These are phyloP conservation scores for Lineus longissimus DNA, from an alignment of 1,140 invertebrate genomes.

Conservation along the genomic window DNA sequence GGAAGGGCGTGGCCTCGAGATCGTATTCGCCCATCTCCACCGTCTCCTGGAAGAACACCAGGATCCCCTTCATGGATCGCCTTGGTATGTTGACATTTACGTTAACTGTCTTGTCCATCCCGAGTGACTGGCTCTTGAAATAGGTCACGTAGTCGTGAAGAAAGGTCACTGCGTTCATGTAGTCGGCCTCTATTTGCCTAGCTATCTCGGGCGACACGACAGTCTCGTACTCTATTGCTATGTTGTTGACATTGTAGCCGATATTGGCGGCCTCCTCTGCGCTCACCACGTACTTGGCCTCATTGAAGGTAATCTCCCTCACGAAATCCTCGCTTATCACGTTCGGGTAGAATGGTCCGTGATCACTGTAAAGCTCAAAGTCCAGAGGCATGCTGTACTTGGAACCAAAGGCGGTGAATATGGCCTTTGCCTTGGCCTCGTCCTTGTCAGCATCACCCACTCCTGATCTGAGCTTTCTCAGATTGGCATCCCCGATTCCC, in stretches of 20 bases:
- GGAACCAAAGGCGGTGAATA: slow-evolving; percentile 1
- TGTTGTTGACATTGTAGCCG: slow-evolving; percentile 17
- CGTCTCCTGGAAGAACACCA: slow-evolving; percentile 21
- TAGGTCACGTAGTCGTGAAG: slow-evolving; percentile 13
- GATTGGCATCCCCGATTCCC: slow-evolving; percentile 13
- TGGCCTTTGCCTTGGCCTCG: not conserved
- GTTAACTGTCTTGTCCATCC: slow-evolving; percentile 17
- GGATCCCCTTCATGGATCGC: slow-evolving; percentile 21
- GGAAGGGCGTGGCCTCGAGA: not conserved
- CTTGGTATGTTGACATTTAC: slow-evolving; percentile 23
- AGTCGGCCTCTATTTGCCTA: slow-evolving; percentile 11
- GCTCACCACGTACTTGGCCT: slow-evolving; percentile 11
- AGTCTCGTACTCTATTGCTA: slow-evolving; percentile 19
- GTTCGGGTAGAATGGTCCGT: slow-evolving; percentile 20
- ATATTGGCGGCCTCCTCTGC: slow-evolving; percentile 3
- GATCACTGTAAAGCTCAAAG: slow-evolving; percentile 17
- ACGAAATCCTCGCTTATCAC: slow-evolving; percentile 15
- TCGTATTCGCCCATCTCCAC: not conserved
- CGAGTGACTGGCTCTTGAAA: slow-evolving; percentile 13
- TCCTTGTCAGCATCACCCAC: not conserved
- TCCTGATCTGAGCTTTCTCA: slow-evolving; percentile 9
- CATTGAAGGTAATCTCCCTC: slow-evolving; percentile 18
- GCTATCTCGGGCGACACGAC: slow-evolving; percentile 14
- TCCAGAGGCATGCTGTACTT: slow-evolving; percentile 14
- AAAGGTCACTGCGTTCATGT: not conserved